Percentiles rank a stretch among this genome's conserved stretches.
These are phyloP conservation scores for Hyles lineata DNA, from an alignment of 2,888 invertebrate species.

Conservation along the genomic window DNA sequence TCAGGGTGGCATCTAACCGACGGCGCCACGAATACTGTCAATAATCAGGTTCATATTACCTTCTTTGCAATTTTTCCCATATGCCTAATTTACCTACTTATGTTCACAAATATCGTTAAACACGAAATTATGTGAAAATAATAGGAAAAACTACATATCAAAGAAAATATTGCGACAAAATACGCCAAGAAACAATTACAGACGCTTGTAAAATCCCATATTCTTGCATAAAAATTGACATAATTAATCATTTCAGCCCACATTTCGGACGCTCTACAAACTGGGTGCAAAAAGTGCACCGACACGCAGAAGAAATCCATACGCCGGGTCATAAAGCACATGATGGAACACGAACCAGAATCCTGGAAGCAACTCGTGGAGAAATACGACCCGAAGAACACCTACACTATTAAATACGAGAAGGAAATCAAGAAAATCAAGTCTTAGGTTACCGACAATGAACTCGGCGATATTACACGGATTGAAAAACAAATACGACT, in stretches of 20 bases:
- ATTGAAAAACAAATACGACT: no score
- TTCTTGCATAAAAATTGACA: background rate
- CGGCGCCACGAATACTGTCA: no score
- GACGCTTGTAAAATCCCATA: no score
- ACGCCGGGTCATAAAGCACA: constrained; percentile 67
- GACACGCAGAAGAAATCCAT: constrained; percentile 63
- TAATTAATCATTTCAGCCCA: constrained; percentile 57
- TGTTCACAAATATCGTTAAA: no score
- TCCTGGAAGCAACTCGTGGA: constrained; percentile 68
- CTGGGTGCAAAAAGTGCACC: constrained; percentile 72
- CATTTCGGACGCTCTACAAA: constrained; percentile 72
- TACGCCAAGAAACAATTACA: no score
- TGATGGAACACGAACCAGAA: constrained; percentile 65
- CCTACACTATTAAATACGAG: constrained; percentile 69
- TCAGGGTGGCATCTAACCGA: no score
- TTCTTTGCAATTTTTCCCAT: no score
- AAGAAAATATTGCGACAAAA: no score
- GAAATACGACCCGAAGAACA: constrained; percentile 70
- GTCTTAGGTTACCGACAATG: background rate
- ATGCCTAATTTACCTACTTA: no score
- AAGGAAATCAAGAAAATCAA: constrained; percentile 55
- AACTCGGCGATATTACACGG: background rate
- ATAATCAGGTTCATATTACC: no score
- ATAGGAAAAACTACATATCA: no score
- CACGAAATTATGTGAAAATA: no score